Conservation (phyloP, 2,113 vertebrate genomes). For the Patagioenas fasciata region DNA sequence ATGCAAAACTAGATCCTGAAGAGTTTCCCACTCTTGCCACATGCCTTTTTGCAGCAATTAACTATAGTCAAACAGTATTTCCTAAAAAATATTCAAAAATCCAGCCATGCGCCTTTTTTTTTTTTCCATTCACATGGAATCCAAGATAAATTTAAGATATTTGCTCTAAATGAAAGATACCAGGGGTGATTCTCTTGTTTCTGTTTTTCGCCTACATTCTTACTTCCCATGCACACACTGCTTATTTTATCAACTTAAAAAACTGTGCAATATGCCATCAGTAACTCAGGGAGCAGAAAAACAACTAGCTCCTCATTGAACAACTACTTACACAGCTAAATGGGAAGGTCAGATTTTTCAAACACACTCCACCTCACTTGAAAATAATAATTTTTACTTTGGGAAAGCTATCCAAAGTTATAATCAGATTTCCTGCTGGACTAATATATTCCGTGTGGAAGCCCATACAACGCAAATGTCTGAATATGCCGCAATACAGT, state of each 20-base stretch:
- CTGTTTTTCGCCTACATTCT: neutral
- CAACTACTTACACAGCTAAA: neutral
- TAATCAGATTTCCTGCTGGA: neutral
- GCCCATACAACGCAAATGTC: neutral
- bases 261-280: neutral
- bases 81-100: neutral
- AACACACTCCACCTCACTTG: neutral
- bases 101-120: neutral
- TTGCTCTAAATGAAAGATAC: neutral
- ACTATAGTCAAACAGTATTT: neutral
- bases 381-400: neutral
- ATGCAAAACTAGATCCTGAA: neutral
- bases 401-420: neutral
- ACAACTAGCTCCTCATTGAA: neutral
- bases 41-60: neutral
- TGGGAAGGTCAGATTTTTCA: neutral
- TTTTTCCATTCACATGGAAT: neutral
- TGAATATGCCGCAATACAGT: neutral
- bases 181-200: neutral
- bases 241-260: neutral
- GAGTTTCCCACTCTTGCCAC: neutral
- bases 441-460: neutral
- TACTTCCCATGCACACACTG: neutral
- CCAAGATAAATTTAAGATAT: neutral
- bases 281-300: neutral